Evolutionary conservation across 23 tunicate genomes (phyloP).

Genomic region (Halocynthia roretzi): DNA sequence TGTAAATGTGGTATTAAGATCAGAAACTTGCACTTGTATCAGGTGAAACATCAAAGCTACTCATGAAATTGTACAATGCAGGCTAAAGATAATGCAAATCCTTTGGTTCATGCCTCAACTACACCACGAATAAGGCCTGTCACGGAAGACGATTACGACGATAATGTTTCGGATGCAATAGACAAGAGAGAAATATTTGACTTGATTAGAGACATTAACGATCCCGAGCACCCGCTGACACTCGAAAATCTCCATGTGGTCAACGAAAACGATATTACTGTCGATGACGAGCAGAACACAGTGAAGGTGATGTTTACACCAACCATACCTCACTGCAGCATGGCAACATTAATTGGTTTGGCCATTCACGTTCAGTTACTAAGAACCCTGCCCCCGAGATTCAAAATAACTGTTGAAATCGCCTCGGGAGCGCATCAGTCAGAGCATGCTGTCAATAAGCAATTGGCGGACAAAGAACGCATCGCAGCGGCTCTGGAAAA

Average conservation of each 20-base stretch:
- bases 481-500: slow-evolving; percentile 99
- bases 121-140: slow-evolving; percentile 58
- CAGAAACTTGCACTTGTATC: too few species aligned
- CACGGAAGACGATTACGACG: slow-evolving; percentile 44
- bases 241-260: slow-evolving; percentile 84
- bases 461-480: slow-evolving; percentile 94
- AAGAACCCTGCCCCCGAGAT: slow-evolving; percentile 79
- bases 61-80: too few species aligned
- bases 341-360: slow-evolving; percentile 97
- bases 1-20: too few species aligned
- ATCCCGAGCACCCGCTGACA: slow-evolving; percentile 95
- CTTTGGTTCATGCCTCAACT: slow-evolving; percentile 43
- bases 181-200: slow-evolving; percentile 93
- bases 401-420: slow-evolving; percentile 78
- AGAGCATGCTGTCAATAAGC: slow-evolving; percentile 88
- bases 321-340: slow-evolving; percentile 96
- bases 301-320: slow-evolving; percentile 83
- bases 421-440: slow-evolving; percentile 87
- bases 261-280: slow-evolving; percentile 72
- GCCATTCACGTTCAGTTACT: slow-evolving; percentile 83
- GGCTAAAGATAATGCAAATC: slow-evolving; percentile 73
- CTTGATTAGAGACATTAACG: slow-evolving; percentile 89
- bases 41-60: too few species aligned
- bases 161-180: slow-evolving; percentile 65
- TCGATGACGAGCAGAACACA: slow-evolving; percentile 61